These are phyloP conservation scores for Bilobella aurantiaca DNA, from an alignment of 1,140 invertebrate genomes.

Conservation along the genomic window DNA sequence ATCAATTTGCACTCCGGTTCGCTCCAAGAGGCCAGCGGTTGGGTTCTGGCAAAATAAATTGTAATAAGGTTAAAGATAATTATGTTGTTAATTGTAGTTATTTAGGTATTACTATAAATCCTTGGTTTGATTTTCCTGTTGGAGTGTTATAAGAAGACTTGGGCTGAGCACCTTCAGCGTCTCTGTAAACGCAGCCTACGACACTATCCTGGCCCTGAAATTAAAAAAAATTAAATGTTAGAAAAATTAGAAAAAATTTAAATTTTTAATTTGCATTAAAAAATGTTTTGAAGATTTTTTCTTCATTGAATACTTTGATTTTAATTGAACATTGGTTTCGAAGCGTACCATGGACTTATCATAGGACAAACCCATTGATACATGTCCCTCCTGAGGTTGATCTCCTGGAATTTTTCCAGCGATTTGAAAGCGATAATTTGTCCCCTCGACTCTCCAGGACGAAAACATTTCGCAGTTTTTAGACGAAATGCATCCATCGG, in stretches of 20 bases:
- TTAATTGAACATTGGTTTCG: no score
- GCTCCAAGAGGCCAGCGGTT: not conserved
- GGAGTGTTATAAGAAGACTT: not conserved
- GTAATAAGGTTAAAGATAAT: not conserved
- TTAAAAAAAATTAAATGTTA: no score
- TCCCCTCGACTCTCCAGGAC: not conserved
- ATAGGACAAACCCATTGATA: not conserved
- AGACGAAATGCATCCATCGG: not conserved
- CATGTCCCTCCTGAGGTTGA: not conserved
- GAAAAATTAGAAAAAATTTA: no score
- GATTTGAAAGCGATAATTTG: not conserved
- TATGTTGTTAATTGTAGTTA: not conserved
- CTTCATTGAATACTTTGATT: not conserved
- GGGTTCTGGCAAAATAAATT: not conserved
- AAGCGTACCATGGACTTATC: slow-evolving; percentile 6
- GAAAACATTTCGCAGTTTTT: slow-evolving; percentile 1
- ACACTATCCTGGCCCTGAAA: slow-evolving; percentile 3
- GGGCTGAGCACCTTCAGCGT: not conserved
- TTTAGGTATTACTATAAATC: not conserved
- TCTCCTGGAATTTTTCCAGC: not conserved
- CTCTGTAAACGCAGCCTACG: not conserved
- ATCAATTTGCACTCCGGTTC: not conserved
- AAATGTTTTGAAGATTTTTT: not conserved
- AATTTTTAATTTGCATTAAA: no score
- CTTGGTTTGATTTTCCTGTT: not conserved